phyloP scores from a whole-genome alignment of 2,113 vertebrate genomes.

The Tringa solitaria region DNA sequence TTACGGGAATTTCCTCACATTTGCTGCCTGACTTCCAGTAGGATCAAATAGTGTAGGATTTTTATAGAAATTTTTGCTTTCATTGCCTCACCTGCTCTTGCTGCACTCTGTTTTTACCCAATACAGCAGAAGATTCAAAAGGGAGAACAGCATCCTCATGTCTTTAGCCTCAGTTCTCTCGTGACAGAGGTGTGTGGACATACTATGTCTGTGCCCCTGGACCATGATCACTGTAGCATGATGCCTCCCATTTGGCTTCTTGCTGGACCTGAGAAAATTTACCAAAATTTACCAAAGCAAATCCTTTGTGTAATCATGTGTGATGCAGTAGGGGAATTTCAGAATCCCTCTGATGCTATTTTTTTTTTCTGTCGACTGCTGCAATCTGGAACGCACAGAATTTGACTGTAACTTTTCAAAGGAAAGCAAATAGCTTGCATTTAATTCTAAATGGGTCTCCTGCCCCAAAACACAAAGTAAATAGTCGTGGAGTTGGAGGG shows the following conservation, averaged over 20 bases:
- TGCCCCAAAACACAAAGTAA: conserved; percentile 13
- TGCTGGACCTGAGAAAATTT: background rate
- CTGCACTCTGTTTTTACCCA: background rate
- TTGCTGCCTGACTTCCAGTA: background rate
- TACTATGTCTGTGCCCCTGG: background rate
- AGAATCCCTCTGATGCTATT: background rate
- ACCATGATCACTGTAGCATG: background rate
- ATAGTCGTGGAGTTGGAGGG: background rate
- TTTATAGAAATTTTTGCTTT: background rate
- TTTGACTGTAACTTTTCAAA: conserved; percentile 1
- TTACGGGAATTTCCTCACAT: background rate
- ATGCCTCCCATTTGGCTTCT: background rate
- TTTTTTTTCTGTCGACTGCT: background rate
- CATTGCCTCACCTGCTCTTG: background rate
- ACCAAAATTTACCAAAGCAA: background rate
- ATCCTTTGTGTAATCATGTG: background rate
- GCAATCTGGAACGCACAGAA: background rate
- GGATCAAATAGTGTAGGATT: background rate
- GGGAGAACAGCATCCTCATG: background rate
- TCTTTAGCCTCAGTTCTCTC: background rate
- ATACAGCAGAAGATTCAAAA: background rate
- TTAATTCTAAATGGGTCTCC: conserved; percentile 30
- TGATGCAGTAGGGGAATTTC: background rate
- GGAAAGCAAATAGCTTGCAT: conserved; percentile 28
- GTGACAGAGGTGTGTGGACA: background rate